Conservation (phyloP, 2,797 vertebrate genomes). For the Malacoraja senta region DNA sequence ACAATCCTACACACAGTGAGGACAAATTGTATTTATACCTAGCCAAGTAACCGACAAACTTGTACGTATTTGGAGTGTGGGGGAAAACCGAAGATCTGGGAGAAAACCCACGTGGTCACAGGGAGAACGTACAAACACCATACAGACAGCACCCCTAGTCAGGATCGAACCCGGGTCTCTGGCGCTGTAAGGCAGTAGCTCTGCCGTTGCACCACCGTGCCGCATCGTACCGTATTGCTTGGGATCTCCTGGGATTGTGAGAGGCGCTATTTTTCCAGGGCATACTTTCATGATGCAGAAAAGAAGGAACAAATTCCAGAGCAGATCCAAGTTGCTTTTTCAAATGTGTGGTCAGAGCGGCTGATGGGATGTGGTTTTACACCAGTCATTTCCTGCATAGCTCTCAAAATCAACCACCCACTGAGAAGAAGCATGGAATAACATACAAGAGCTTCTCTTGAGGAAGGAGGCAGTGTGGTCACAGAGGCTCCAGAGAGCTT, state of each 20-base stretch:
- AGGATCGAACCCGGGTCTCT: too few relatives aligned
- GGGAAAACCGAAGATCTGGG: too few relatives aligned
- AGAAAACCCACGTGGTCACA: too few relatives aligned
- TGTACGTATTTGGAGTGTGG: too few relatives aligned
- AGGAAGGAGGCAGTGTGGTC: neutral
- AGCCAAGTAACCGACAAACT: too few relatives aligned
- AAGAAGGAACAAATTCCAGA: neutral
- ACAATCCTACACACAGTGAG: too few relatives aligned
- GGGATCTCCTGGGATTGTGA: neutral
- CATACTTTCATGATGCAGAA: neutral
- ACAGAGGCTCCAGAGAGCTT: neutral
- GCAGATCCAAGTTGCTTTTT: neutral
- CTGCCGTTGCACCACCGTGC: too few relatives aligned
- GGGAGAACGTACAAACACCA: too few relatives aligned
- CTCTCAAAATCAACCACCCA: constrained; percentile 7
- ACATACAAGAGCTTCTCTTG: neutral
- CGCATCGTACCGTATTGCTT: neutral
- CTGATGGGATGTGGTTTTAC: constrained; percentile 25
- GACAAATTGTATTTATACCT: too few relatives aligned
- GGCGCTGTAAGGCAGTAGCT: too few relatives aligned
- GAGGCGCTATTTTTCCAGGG: neutral
- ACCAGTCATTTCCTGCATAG: neutral
- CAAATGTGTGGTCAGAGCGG: constrained; percentile 8
- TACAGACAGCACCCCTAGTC: too few relatives aligned
- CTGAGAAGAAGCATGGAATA: neutral